These are phyloP conservation scores for Pinctada fucata DNA, from an alignment of 2,888 invertebrate genomes.

Conservation along the genomic window DNA sequence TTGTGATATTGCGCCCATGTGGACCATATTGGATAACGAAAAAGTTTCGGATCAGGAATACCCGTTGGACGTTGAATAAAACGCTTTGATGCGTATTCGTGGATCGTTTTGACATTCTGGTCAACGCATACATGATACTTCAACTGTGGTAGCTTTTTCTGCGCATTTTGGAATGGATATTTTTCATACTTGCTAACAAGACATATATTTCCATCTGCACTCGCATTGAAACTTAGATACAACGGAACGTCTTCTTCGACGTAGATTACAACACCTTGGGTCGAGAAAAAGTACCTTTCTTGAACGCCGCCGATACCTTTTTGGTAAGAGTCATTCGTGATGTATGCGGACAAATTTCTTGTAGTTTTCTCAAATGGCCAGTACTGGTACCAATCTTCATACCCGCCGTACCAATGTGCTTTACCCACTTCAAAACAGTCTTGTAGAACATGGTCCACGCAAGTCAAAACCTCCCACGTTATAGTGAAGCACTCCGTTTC, in stretches of 20 bases:
- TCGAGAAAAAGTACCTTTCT: conserved; percentile 81
- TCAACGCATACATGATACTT: conserved; percentile 62
- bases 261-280: conserved; percentile 84
- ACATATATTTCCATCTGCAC: conserved; percentile 52
- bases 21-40: conserved; percentile 90
- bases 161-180: conserved; percentile 61
- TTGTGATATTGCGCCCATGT: conserved; percentile 89
- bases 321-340: conserved; percentile 62
- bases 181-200: conserved; percentile 54
- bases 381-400: conserved; percentile 86
- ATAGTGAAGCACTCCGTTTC: conserved; percentile 54
- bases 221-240: conserved; percentile 87
- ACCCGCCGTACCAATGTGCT: conserved; percentile 88
- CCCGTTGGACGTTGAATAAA: conserved; percentile 81
- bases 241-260: conserved; percentile 84
- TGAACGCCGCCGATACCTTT: conserved; percentile 74
- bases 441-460: conserved; percentile 51
- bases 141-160: conserved; percentile 43
- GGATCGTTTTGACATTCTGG: conserved; percentile 52
- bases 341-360: conserved; percentile 57
- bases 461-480: conserved; percentile 50
- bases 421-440: conserved; percentile 59
- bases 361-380: conserved; percentile 87
- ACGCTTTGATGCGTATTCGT: conserved; percentile 78
- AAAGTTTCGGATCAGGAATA: conserved; percentile 84